Percentiles rank a stretch among this genome's conserved stretches.
Conservation (phyloP, 2,797 vertebrate genomes). For the Sebastes minor region DNA sequence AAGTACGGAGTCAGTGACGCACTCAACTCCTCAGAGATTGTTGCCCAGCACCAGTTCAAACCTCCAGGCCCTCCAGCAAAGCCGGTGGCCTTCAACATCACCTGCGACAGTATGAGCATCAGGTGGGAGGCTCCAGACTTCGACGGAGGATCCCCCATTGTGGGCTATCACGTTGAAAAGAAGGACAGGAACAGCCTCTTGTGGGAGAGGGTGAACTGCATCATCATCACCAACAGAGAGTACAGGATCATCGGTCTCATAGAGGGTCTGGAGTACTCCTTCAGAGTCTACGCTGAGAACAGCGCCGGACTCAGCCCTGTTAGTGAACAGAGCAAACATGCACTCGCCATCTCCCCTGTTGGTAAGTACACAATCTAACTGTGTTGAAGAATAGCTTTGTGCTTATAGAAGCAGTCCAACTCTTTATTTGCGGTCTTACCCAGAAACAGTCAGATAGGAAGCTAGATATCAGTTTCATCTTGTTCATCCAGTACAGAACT, state of each 20-base stretch:
- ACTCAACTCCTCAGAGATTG: slow-evolving; percentile 86
- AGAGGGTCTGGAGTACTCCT: slow-evolving; percentile 97
- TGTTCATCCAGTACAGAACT: neutral
- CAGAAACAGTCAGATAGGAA: no score
- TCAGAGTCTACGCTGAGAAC: slow-evolving; percentile 95
- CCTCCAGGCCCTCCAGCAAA: slow-evolving; percentile 93
- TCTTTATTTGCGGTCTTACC: neutral
- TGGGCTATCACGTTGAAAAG: slow-evolving; percentile 96
- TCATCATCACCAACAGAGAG: slow-evolving; percentile 91
- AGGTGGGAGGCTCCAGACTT: slow-evolving; percentile 94
- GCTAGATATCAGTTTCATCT: neutral
- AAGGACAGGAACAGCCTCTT: slow-evolving; percentile 98
- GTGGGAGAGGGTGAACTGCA: slow-evolving; percentile 94
- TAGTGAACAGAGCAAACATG: slow-evolving; percentile 96
- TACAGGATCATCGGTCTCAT: slow-evolving; percentile 92
- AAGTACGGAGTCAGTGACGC: slow-evolving; percentile 92
- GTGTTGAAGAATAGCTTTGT: neutral
- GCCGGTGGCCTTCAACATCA: slow-evolving; percentile 92
- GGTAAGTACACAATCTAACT: slow-evolving; percentile 84
- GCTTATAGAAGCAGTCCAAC: neutral
- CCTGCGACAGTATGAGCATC: slow-evolving; percentile 95
- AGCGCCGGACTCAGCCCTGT: slow-evolving; percentile 91
- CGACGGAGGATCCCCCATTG: slow-evolving; percentile 94
- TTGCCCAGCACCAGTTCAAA: slow-evolving; percentile 96
- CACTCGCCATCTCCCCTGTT: slow-evolving; percentile 95